Base-by-base conservation (phyloP, 1,140 invertebrate species). In the Drosophila lini region DNA sequence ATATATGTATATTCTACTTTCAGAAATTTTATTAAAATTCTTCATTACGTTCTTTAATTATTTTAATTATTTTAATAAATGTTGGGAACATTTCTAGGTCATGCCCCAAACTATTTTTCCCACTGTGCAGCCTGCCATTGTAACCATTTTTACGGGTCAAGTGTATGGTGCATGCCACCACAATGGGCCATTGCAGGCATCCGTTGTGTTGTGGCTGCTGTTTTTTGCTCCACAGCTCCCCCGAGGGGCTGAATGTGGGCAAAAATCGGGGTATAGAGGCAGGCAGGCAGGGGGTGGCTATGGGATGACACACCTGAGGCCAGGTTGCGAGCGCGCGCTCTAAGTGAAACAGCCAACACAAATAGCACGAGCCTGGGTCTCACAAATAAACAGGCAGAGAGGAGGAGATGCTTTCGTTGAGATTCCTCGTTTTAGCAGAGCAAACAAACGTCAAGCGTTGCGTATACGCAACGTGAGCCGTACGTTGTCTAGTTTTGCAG, bases 281-380 rank as follows among this genome's bases (percentile, higher is more conserved):
- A 31, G 31, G 36, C 19, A 31, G 15, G 13, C 6, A 7, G 3
- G 48, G 38, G 38, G 58, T 28, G 25, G 5, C 60, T 38, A n/a
- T 36, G 52, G 13, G 13, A 55, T 47, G 34, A 48, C 42, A 52
- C 71, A 88, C 76, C 83, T 86, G 83, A 52, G 76, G 80, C 68
- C 67, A 70, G 78, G 81, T 68, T 58, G 58, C 42, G 40, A 69
- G 70, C 56, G 78, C 78, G 78, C 78, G 78, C 74, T 81, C 74
- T 84, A 84, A 84, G 81, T 85, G 81, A 84, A 84, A 84, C 78
- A 80, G 47, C 77, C 80, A 84, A 88, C 84, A 80, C 77, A 88
- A 86, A 86, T 88, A 86, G 52, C 80, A 82, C 61, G 70, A 68
- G 19, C 58, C 81, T 69, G 73, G 73, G 80, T 16, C 50, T 34